Base-by-base conservation (phyloP, 2,113 vertebrate genomes). In the Panthera leo region DNA sequence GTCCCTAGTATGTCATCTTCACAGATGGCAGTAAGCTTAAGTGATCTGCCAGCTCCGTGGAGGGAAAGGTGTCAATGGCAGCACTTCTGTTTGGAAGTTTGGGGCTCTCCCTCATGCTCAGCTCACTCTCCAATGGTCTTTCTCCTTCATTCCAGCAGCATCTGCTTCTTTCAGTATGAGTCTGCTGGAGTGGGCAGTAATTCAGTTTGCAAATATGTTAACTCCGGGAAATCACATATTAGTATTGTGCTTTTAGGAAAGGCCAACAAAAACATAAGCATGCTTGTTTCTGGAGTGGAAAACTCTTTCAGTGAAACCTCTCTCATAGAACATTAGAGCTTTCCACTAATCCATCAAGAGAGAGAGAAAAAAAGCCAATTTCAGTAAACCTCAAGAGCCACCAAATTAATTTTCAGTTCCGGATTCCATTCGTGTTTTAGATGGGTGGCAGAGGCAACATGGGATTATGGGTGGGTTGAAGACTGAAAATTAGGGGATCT, bases 171-270 rank as follows among this genome's bases (percentile, higher is more conserved):
- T 85, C 29, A 53, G 6, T 73, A 15, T n/a, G 19, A 93, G 29
- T 73, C 16, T 34, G 27, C 48, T 80, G 13, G 25, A 27, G 23
- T 75, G 31, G 39, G 71, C 27, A 85, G 75, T 39, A 79, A 93
- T 73, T 97, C 76, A 91, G 51, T 89, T 85, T 83, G 45, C 18
- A 95, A 95, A 89, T 9, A 13, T 36, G 73, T 73, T 93, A 70
- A 89, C 58, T 88, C 82, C 55, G 82, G 51, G 34, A 92, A 73
- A 76, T 89, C 67, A 88, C 82, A 65, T 63, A 61, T 75, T 80
- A 89, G 36, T 85, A 85, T n/a, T 10, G 13, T 14, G 3, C 51
- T 88, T 94, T 95, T 85, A 80, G 12, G 65, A 84, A 94, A 96
- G 42, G 36, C 18, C 11, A 65, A 31, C 19, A 53, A 9, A 80